A percentile compares a stretch with the other conserved stretches of the same genome.
Conservation (phyloP, 2,888 invertebrate species). For the Stegana nigrithorax region DNA sequence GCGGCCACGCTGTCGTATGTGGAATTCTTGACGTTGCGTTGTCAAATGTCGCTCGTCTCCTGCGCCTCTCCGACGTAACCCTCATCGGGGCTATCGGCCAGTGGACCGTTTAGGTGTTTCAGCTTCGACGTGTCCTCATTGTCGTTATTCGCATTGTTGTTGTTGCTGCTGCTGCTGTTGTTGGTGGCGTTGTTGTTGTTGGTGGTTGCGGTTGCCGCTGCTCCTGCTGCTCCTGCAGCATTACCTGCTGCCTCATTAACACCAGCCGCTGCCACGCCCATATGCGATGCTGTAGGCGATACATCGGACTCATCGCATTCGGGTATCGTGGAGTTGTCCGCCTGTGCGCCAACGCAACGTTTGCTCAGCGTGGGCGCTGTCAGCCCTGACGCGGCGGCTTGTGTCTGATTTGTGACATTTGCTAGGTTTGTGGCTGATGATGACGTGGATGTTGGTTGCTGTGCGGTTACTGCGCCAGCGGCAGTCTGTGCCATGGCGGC, state of each 20-base stretch:
- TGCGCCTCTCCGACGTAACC: slow-evolving; percentile 84
- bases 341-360: slow-evolving; percentile 74
- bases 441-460: slow-evolving; percentile 28
- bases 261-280: slow-evolving; percentile 21
- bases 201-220: slow-evolving; percentile 28
- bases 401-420: not conserved
- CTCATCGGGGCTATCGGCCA: slow-evolving; percentile 87
- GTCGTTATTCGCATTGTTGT: slow-evolving; percentile 18
- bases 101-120: slow-evolving; percentile 68
- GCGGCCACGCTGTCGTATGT: slow-evolving; percentile 47
- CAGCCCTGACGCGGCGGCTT: not conserved
- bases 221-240: not conserved
- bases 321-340: slow-evolving; percentile 68
- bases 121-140: slow-evolving; percentile 67
- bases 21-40: slow-evolving; percentile 42
- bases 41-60: slow-evolving; percentile 79
- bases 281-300: slow-evolving; percentile 51
- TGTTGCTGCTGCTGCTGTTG: slow-evolving; percentile 30
- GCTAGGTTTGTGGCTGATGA: slow-evolving; percentile 14
- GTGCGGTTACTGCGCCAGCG: slow-evolving; percentile 30
- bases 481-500: not conserved
- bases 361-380: slow-evolving; percentile 52
- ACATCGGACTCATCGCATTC: slow-evolving; percentile 67
- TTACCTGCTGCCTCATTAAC: not conserved
- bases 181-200: slow-evolving; percentile 24